Evolutionary conservation across 2,888 invertebrate genomes (phyloP).

Genomic region (Phortica okadai): DNA sequence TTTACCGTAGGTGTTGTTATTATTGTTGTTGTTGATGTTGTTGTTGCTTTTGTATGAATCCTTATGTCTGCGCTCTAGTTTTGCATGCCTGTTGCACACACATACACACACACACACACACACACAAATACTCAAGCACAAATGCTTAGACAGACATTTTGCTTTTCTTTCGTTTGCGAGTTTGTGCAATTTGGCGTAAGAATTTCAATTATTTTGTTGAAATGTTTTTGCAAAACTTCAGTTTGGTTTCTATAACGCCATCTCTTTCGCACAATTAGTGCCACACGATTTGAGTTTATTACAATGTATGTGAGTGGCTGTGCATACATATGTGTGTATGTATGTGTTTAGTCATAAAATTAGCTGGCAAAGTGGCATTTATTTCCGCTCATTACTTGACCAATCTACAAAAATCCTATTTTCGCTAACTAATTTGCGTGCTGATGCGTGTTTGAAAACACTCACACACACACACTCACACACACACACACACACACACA

Average conservation of each 20-base stretch:
- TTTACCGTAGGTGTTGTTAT: not conserved
- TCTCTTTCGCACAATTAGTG: not conserved
- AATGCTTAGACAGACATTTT: not conserved
- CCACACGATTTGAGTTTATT: not conserved
- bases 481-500: conserved; percentile 21
- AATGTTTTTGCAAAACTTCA: not conserved
- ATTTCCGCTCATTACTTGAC: too few species aligned
- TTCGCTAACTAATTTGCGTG: not conserved
- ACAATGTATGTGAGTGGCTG: not conserved
- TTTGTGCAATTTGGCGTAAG: conserved; percentile 9
- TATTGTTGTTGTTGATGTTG: too few species aligned
- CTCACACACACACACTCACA: conserved; percentile 22
- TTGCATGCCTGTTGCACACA: not conserved
- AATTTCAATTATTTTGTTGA: conserved; percentile 18
- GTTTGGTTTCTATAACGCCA: not conserved
- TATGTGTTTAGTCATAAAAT: not conserved
- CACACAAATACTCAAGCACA: not conserved
- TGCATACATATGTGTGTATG: not conserved
- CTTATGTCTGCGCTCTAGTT: not conserved
- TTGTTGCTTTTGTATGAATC: not conserved
- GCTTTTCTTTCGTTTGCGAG: not conserved
- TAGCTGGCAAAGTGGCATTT: too few species aligned
- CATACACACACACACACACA: not conserved
- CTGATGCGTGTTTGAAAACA: not conserved
- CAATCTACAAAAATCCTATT: too few species aligned